phyloP scores from a whole-genome alignment of 1,140 invertebrate genomes.

The Homarus americanus region DNA sequence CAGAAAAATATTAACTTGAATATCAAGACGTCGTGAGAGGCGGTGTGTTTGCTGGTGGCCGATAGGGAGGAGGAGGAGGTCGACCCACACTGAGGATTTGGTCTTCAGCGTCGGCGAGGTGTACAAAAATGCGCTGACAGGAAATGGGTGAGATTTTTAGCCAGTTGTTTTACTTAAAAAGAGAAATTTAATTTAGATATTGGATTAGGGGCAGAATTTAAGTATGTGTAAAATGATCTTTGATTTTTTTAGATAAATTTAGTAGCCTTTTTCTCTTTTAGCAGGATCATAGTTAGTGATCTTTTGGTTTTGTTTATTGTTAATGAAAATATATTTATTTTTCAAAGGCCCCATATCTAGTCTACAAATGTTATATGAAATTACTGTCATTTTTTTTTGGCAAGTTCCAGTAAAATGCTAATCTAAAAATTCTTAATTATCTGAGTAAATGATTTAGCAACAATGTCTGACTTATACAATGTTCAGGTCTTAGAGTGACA shows the following conservation, averaged over 20 bases:
- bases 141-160: slow-evolving; percentile 60
- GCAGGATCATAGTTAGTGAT: slow-evolving; percentile 54
- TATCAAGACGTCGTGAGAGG: too few relatives aligned
- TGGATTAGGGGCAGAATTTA: slow-evolving; percentile 65
- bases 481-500: slow-evolving; percentile 40
- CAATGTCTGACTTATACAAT: slow-evolving; percentile 60
- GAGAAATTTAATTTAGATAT: slow-evolving; percentile 49
- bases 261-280: slow-evolving; percentile 37
- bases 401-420: slow-evolving; percentile 43
- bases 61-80: too few relatives aligned
- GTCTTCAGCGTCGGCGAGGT: too few relatives aligned
- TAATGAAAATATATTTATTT: slow-evolving; percentile 57
- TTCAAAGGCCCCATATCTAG: slow-evolving; percentile 64
- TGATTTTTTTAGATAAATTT: slow-evolving; percentile 57
- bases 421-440: slow-evolving; percentile 50
- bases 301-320: slow-evolving; percentile 49
- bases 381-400: slow-evolving; percentile 46
- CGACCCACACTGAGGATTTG: too few relatives aligned
- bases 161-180: slow-evolving; percentile 31
- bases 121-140: slow-evolving; percentile 40
- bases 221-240: slow-evolving; percentile 63
- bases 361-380: slow-evolving; percentile 55
- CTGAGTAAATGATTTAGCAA: slow-evolving; percentile 53
- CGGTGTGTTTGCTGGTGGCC: too few relatives aligned
- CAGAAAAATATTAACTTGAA: too few relatives aligned